Evolutionary conservation across 2,113 vertebrate species (phyloP).

Genomic region (Perca fluviatilis): DNA sequence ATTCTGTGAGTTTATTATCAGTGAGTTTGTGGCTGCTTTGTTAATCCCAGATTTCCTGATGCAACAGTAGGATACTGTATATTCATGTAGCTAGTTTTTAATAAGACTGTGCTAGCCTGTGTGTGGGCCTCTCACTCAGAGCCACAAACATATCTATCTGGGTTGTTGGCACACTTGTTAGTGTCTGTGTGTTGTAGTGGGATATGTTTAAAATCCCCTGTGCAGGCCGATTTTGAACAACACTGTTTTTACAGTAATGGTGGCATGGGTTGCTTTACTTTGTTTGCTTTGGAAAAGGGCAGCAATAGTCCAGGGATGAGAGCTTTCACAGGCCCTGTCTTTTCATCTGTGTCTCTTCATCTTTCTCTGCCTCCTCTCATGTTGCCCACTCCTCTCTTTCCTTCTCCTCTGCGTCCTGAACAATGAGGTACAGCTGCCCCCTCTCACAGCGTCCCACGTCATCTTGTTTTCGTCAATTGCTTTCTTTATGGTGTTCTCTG

Average conservation of each 20-base stretch:
- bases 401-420: constrained; percentile 26
- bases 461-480: neutral
- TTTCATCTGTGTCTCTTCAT: constrained; percentile 30
- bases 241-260: constrained; percentile 23
- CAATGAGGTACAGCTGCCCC: constrained; percentile 23
- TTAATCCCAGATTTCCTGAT: constrained; percentile 2
- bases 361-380: constrained; percentile 9
- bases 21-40: neutral
- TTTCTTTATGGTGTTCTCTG: constrained; percentile 6
- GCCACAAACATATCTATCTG: neutral
- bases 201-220: constrained; percentile 4
- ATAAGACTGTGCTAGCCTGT: neutral
- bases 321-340: constrained; percentile 35
- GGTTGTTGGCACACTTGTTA: neutral
- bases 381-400: constrained; percentile 37
- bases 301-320: constrained; percentile 13
- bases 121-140: constrained; percentile 4
- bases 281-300: constrained; percentile 36
- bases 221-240: constrained; percentile 3
- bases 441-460: neutral
- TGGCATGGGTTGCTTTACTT: constrained; percentile 10
- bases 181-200: neutral
- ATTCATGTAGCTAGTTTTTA: neutral
- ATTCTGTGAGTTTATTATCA: constrained; percentile 12
- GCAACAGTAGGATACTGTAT: neutral